Base-by-base conservation (phyloP, 2,797 vertebrate genomes). In the Ceyx erithaca region DNA sequence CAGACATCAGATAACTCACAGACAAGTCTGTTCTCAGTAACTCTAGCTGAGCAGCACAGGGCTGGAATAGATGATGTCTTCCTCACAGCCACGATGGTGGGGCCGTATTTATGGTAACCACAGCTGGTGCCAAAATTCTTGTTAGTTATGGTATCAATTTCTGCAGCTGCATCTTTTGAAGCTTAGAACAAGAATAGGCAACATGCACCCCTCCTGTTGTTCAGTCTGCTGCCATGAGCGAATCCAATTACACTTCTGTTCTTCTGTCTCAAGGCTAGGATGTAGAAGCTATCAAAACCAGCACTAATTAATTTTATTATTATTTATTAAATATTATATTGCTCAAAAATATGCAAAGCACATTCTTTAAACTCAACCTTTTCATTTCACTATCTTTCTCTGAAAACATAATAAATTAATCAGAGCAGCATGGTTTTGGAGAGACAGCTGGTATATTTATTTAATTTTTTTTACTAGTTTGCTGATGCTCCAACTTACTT, bases 361-460 rank as follows among this genome's bases (percentile, higher is more conserved):
- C 28, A 1, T 63, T 41, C 68, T 72, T 90, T 66, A 55, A 69
- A 63, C 75, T 90, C 91, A 94, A 96, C 87, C 91, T 97, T 97
- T 96, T 86, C n/a, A 26, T 95, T 96, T 94, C 69, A 9, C 80
- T 88, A 12, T 89, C 90, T 83, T 93, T 68, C 72, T 90, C 80
- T 89, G 85, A 87, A 95, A 95, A 93, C 84, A 73, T 92, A 66
- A 93, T 95, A 83, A 96, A 92, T 96, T 95, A 96, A 93, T 91
- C 85, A 96, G 66, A 91, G 76, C 79, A 80, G 66, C 1, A 1
- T 71, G 54, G 37, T 83, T 83, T 77, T 94, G 80, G 46, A 78
- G 89, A 81, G 73, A 86, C 90, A 93, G 94, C 88, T 94, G 89
- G 94, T 82, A 78, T 90, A 79, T 88, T 94, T 90, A 9, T 78